These are phyloP conservation scores for Andrena fulva DNA, from an alignment of 2,888 invertebrate genomes.

Conservation along the genomic window DNA sequence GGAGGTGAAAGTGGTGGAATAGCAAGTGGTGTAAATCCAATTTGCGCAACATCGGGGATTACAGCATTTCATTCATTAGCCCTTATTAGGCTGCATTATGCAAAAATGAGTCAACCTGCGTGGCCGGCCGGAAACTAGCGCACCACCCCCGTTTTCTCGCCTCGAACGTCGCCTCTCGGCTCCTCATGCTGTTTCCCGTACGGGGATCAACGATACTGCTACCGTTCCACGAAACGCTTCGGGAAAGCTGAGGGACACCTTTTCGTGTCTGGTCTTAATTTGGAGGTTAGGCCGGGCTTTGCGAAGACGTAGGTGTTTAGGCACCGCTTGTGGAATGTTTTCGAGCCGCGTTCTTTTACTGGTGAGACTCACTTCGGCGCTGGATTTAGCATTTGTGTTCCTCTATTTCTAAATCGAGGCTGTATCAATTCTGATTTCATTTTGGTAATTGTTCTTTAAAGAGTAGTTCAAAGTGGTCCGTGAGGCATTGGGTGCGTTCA, in stretches of 20 bases:
- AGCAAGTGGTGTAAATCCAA: conserved; percentile 79
- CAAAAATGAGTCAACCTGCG: conserved; percentile 78
- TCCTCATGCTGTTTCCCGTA: conserved; percentile 6
- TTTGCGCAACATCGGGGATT: conserved; percentile 75
- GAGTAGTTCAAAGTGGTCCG: too few species aligned
- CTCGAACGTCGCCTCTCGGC: not conserved
- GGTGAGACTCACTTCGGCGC: too few species aligned
- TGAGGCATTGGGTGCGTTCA: too few species aligned
- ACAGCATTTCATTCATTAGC: conserved; percentile 79
- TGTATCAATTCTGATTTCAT: too few species aligned
- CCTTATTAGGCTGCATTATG: conserved; percentile 81
- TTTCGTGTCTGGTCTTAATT: conserved; percentile 22
- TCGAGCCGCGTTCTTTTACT: not conserved
- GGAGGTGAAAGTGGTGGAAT: conserved; percentile 67
- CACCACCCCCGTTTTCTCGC: conserved; percentile 17
- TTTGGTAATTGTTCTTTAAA: too few species aligned
- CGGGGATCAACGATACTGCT: conserved; percentile 39
- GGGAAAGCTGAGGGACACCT: not conserved
- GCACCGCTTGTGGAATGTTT: not conserved
- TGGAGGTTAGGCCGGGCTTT: not conserved
- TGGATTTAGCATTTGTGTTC: too few species aligned
- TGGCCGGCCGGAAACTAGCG: conserved; percentile 74
- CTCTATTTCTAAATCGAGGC: too few species aligned
- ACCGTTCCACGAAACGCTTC: conserved; percentile 49
- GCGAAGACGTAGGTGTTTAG: not conserved